Evolutionary conservation across 2,113 vertebrate genomes (phyloP).

Genomic region (Pterocles gutturalis): DNA sequence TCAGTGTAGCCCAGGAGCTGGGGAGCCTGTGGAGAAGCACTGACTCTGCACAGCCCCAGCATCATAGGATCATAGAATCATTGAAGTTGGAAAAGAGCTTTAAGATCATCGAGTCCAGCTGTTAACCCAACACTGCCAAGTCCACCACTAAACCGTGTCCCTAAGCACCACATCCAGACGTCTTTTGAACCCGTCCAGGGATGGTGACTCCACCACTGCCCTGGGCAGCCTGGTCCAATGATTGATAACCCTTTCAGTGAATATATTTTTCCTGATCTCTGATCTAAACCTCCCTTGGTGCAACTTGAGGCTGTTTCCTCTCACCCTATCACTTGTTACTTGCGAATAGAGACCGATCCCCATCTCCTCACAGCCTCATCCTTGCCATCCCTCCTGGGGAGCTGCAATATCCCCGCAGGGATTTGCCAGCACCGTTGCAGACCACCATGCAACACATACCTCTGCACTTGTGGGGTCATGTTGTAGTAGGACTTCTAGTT

Average conservation of each 20-base stretch:
- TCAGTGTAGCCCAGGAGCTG: neutral
- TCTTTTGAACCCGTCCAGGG: neutral
- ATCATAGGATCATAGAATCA: accelerated
- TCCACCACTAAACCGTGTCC: neutral
- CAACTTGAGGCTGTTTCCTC: neutral
- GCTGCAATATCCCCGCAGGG: neutral
- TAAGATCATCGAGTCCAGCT: accelerated
- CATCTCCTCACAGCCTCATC: accelerated
- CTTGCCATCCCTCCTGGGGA: neutral
- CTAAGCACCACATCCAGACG: accelerated
- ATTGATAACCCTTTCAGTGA: accelerated
- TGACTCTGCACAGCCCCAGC: neutral
- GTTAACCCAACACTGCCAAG: neutral
- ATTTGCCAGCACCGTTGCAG: neutral
- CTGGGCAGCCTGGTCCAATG: neutral
- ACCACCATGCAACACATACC: neutral
- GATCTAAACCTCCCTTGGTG: neutral
- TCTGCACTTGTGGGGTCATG: neutral
- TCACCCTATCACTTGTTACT: accelerated
- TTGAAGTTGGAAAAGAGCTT: neutral
- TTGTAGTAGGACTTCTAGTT: neutral
- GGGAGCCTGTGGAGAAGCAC: accelerated
- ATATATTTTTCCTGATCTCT: neutral
- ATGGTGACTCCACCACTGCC: neutral
- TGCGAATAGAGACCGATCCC: accelerated